A percentile compares a stretch with the other conserved stretches of the same genome.
Conservation (phyloP, 2,888 invertebrate species). For the Axea sp. region DNA sequence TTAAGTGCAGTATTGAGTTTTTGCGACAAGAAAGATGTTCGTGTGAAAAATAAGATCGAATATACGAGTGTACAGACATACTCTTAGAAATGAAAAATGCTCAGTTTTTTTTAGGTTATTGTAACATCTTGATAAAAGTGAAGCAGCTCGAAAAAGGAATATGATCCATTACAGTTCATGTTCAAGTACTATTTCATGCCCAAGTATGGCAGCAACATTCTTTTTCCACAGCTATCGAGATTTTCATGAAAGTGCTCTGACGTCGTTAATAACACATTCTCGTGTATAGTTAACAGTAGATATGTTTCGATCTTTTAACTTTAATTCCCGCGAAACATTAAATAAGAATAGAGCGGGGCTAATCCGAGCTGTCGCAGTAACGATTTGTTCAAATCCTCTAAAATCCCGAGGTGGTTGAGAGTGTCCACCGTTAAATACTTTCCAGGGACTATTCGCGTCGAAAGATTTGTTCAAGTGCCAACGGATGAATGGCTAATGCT, state of each 20-base stretch:
- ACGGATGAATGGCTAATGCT: conserved; percentile 14
- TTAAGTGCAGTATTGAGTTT: conserved; percentile 2
- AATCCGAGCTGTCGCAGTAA: conserved; percentile 50
- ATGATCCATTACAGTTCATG: conserved; percentile 48
- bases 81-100: conserved; percentile 45
- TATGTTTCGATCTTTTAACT: conserved; percentile 55
- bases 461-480: conserved; percentile 47
- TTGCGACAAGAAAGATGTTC: conserved; percentile 7
- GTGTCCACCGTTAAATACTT: conserved; percentile 49
- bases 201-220: conserved; percentile 33
- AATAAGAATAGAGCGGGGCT: conserved; percentile 54
- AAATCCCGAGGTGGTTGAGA: conserved; percentile 57
- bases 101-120: conserved; percentile 36
- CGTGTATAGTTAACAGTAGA: conserved; percentile 17
- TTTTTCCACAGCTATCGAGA: conserved; percentile 30
- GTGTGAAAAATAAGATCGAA: conserved; percentile 14
- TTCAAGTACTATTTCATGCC: conserved; percentile 34
- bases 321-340: conserved; percentile 46
- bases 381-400: conserved; percentile 61
- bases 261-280: conserved; percentile 46
- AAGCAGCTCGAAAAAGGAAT: conserved; percentile 17
- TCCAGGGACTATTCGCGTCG: conserved; percentile 45
- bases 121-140: conserved; percentile 40
- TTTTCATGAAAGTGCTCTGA: conserved; percentile 18
- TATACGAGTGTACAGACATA: conserved; percentile 1